These are phyloP conservation scores for Trichogramma pretiosum DNA, from an alignment of 1,140 invertebrate species.

Conservation along the genomic window DNA sequence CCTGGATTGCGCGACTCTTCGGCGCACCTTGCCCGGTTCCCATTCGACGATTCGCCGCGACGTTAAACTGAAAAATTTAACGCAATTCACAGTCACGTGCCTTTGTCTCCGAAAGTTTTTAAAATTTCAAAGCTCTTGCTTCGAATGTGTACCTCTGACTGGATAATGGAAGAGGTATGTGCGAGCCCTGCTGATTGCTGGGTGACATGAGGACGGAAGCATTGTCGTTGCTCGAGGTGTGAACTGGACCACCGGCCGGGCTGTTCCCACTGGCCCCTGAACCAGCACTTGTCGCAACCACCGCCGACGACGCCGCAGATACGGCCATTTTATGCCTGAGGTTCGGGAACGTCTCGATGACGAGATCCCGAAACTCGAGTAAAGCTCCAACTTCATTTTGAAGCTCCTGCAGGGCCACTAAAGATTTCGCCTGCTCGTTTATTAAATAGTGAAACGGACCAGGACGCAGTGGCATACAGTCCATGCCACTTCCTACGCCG, in stretches of 20 bases:
- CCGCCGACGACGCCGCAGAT: slow-evolving; percentile 38
- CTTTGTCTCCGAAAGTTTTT: too few species aligned
- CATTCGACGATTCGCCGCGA: slow-evolving; percentile 50
- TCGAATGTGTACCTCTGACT: slow-evolving; percentile 19
- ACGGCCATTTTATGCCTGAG: slow-evolving; percentile 68
- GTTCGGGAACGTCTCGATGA: slow-evolving; percentile 85
- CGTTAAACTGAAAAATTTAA: slow-evolving; percentile 30
- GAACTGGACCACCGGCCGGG: slow-evolving; percentile 2
- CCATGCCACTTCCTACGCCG: slow-evolving; percentile 55
- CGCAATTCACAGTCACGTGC: too few species aligned
- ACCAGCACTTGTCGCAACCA: slow-evolving; percentile 32
- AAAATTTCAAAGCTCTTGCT: too few species aligned
- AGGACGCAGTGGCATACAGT: slow-evolving; percentile 60
- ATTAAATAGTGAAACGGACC: slow-evolving; percentile 69
- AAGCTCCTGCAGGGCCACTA: slow-evolving; percentile 70
- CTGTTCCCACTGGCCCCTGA: slow-evolving; percentile 38
- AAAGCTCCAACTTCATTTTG: slow-evolving; percentile 84
- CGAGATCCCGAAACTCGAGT: slow-evolving; percentile 80
- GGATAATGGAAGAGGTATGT: slow-evolving; percentile 34
- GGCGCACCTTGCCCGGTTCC: slow-evolving; percentile 69
- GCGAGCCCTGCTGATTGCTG: slow-evolving; percentile 28
- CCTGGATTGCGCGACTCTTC: slow-evolving; percentile 43
- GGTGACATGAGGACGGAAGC: slow-evolving; percentile 34
- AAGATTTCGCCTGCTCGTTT: slow-evolving; percentile 71
- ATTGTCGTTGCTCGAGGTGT: slow-evolving; percentile 21